Conservation (phyloP, 2,888 invertebrate genomes). For the Ganaspis brasiliensis region DNA sequence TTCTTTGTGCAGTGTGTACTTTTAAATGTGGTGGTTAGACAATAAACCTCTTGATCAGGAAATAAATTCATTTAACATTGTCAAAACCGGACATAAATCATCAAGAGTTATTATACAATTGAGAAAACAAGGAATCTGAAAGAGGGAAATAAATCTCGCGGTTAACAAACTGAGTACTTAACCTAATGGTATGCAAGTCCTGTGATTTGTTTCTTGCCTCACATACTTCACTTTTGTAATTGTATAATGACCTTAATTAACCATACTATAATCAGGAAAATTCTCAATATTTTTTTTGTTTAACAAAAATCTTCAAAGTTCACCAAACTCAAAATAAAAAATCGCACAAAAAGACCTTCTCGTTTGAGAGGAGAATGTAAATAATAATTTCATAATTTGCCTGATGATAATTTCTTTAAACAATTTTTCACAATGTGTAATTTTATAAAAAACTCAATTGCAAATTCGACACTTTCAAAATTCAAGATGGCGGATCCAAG, state of each 20-base stretch:
- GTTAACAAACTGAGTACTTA: slow-evolving; percentile 28
- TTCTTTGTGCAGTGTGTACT: not conserved
- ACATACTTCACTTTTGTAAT: slow-evolving; percentile 36
- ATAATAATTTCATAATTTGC: no score
- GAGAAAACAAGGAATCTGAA: slow-evolving; percentile 38
- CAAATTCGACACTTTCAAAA: no score
- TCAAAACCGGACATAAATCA: slow-evolving; percentile 36
- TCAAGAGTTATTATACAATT: slow-evolving; percentile 39
- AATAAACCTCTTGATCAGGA: slow-evolving; percentile 35
- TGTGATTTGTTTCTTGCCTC: slow-evolving; percentile 39
- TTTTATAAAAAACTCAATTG: no score
- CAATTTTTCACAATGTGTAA: no score
- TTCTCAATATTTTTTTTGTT: no score
- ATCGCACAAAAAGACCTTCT: no score
- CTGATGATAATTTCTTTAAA: no score
- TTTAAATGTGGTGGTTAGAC: slow-evolving; percentile 14
- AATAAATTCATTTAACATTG: slow-evolving; percentile 35
- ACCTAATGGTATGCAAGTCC: slow-evolving; percentile 30
- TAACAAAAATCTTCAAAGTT: no score
- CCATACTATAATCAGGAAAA: not conserved
- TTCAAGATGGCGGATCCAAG: no score
- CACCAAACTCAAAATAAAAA: no score
- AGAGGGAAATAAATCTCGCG: slow-evolving; percentile 34
- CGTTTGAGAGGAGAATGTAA: no score
- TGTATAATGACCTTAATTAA: slow-evolving; percentile 35